Conservation (phyloP, 2,113 vertebrate genomes). For the Zosterops japonicus region DNA sequence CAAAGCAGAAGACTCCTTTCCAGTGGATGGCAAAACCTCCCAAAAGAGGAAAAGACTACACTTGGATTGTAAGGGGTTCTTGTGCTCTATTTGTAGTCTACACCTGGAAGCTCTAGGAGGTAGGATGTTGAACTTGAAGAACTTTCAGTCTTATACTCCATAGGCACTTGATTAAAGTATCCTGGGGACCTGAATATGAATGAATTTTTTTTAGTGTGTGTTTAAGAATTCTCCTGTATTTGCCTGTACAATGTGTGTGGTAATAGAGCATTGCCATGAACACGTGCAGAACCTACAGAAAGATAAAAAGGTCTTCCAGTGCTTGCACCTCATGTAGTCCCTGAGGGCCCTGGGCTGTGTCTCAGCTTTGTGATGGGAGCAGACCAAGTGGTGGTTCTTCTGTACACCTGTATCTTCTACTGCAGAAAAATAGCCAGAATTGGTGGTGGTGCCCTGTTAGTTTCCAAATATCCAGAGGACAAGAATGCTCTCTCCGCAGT, state of each 20-base stretch:
- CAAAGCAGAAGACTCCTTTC: not conserved
- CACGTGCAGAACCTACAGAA: fast-evolving
- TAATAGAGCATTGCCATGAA: not conserved
- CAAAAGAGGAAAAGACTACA: not conserved
- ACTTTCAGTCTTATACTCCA: not conserved
- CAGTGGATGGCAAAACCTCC: not conserved
- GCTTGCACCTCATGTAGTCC: not conserved
- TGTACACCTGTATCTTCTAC: not conserved
- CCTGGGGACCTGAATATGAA: not conserved
- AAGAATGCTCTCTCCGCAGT: not conserved
- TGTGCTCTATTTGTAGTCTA: not conserved
- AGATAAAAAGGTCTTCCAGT: not conserved
- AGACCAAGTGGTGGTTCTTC: not conserved
- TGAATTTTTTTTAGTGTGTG: not conserved
- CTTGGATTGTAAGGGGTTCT: not conserved
- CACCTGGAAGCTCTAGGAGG: not conserved
- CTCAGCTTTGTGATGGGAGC: not conserved
- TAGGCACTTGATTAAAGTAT: not conserved
- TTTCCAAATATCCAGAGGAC: not conserved
- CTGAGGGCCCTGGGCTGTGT: not conserved
- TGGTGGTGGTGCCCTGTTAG: not conserved
- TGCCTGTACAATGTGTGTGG: not conserved
- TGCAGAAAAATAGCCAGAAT: not conserved
- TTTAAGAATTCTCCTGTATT: not conserved
- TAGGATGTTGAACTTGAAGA: not conserved